Evolutionary conservation across 2,113 vertebrate species (phyloP).

Genomic region (Pantherophis guttatus): DNA sequence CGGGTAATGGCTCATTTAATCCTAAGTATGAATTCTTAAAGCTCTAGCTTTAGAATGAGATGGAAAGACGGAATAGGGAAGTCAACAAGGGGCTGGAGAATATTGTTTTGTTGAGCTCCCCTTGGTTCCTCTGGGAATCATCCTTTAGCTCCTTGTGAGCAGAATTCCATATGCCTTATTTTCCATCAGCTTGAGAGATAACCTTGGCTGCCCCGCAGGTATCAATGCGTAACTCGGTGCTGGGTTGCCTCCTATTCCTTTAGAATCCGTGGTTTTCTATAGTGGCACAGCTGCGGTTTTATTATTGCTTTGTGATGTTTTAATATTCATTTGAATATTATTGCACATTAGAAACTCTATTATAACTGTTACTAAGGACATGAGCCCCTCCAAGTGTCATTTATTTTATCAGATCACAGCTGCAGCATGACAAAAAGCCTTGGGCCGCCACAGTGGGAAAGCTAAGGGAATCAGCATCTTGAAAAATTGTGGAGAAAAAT

Average conservation of each 20-base stretch:
- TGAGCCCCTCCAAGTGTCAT: conserved; percentile 55
- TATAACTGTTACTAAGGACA: conserved; percentile 58
- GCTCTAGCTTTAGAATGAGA: not conserved
- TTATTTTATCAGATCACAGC: conserved; percentile 60
- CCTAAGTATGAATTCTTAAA: not conserved
- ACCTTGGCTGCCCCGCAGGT: conserved; percentile 19
- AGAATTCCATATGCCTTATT: conserved; percentile 4
- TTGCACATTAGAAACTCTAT: conserved; percentile 43
- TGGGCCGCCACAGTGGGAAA: conserved; percentile 46
- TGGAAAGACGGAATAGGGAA: not conserved
- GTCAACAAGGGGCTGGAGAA: not conserved
- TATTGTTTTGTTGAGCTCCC: not conserved
- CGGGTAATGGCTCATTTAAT: not conserved
- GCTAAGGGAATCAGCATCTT: conserved; percentile 49
- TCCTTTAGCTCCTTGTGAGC: not conserved
- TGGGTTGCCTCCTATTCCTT: conserved; percentile 24
- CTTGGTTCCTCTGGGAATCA: not conserved
- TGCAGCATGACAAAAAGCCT: conserved; percentile 58
- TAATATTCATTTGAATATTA: conserved; percentile 56
- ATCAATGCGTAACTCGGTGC: conserved; percentile 6
- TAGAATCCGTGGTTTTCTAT: conserved; percentile 8
- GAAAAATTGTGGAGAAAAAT: conserved; percentile 31
- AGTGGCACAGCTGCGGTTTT: conserved; percentile 47
- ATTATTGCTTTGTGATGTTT: conserved; percentile 45
- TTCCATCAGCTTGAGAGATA: not conserved